A percentile compares a stretch with the other conserved stretches of the same genome.
These are phyloP conservation scores for Drosophila sproati DNA, from an alignment of 1,140 invertebrate species.

Conservation along the genomic window DNA sequence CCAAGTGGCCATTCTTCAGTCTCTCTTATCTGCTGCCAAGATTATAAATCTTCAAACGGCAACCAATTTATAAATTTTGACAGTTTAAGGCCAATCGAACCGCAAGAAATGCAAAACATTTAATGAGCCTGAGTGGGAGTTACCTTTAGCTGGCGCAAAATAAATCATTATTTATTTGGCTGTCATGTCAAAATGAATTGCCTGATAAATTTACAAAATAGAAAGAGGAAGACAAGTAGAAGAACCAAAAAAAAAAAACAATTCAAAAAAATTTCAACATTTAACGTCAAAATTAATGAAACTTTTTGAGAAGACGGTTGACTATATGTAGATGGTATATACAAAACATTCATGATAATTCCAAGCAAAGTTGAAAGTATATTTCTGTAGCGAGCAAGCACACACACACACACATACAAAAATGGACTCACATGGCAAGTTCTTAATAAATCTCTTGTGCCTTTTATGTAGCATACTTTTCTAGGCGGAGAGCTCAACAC, in stretches of 20 bases:
- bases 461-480: slow-evolving; percentile 71
- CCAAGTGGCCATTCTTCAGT: slow-evolving; percentile 26
- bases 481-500: slow-evolving; percentile 43
- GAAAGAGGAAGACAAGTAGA: slow-evolving; percentile 11
- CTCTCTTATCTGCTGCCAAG: slow-evolving; percentile 14
- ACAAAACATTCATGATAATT: slow-evolving; percentile 33
- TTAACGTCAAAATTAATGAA: slow-evolving; percentile 62
- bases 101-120: slow-evolving; percentile 43
- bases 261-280: slow-evolving; percentile 18
- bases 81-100: slow-evolving; percentile 63
- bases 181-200: slow-evolving; percentile 64
- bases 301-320: slow-evolving; percentile 30
- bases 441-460: slow-evolving; percentile 68
- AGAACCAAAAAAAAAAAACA: slow-evolving; percentile 4
- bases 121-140: slow-evolving; percentile 56
- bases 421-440: slow-evolving; percentile 27
- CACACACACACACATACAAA: slow-evolving; percentile 24
- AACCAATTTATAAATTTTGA: slow-evolving; percentile 75
- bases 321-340: slow-evolving; percentile 1
- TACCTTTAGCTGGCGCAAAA: slow-evolving; percentile 51
- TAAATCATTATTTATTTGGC: slow-evolving; percentile 80
- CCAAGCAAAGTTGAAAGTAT: slow-evolving; percentile 55
- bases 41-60: slow-evolving; percentile 66
- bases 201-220: slow-evolving; percentile 42
- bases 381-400: slow-evolving; percentile 31